Evolutionary conservation across 2,888 invertebrate species (phyloP), one percentile per base, ranked within the genome.

Genomic region (Lepeophtheirus nordmannii): DNA sequence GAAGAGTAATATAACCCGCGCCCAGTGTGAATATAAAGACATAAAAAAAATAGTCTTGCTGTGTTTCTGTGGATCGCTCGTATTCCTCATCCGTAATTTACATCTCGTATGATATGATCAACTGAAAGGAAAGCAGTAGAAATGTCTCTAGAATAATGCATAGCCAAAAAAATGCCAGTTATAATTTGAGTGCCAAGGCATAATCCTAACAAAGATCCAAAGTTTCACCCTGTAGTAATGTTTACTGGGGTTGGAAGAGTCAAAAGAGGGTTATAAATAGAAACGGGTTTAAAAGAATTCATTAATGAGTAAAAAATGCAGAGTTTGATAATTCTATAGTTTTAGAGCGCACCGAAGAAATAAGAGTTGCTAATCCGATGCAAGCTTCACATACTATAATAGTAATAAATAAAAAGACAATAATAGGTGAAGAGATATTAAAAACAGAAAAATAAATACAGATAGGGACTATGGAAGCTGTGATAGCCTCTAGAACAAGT

Each of bases 21-120:
- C 0, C 83, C 83, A 72, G 83, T 80, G 75, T 85, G 85, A 1
- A 82, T 37, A 72, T 83, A 85, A 72, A 85, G 74, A 74, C 81
- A 83, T 75, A 85, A 80, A 78, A 85, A 85, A 73, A 85, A 85
- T 71, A 85, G 79, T 40, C 83, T 84, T 1, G 84, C 85, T 58
- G 84, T 84, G 74, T 86, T 86, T 62, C 83, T 82, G 72, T 86
- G 85, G 8, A 83, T 22, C 1, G 79, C 79, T 70, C 83, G 84
- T 67, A 85, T 74, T 74, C 84, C 70, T 80, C 84, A 85, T 0
- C 84, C 84, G 73, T 81, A 80, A 72, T 83, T 84, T 69, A 85
- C 81, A 77, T 85, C 81, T 73, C 83, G 83, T 39, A 81, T 81
- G 76, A 85, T 85, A 74, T 84, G 83, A 70, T 80, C 78, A 41